A percentile compares a stretch with the other conserved stretches of the same genome.
These are phyloP conservation scores for Agrypnia vestita DNA, from an alignment of 1,140 invertebrate genomes.

Conservation along the genomic window DNA sequence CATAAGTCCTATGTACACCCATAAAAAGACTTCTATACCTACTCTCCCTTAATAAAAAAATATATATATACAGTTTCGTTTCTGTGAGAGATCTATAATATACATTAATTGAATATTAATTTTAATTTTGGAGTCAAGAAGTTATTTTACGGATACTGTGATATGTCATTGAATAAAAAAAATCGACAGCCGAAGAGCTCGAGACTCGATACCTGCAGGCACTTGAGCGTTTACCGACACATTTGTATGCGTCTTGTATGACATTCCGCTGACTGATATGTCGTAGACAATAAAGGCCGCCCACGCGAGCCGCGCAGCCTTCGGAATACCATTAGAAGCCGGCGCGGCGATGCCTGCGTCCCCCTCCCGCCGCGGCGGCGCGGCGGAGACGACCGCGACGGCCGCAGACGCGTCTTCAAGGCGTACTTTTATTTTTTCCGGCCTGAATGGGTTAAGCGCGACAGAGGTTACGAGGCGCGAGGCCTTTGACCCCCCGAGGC, in stretches of 20 bases:
- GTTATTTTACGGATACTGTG: too few species aligned
- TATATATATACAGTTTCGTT: too few species aligned
- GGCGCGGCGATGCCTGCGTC: background rate
- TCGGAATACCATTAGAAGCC: constrained; percentile 22
- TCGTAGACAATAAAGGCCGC: constrained; percentile 18
- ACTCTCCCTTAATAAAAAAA: too few species aligned
- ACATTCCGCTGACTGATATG: constrained; percentile 31
- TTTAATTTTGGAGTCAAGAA: too few species aligned
- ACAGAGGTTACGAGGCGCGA: constrained; percentile 17
- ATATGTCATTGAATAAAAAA: too few species aligned
- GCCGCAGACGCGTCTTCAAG: background rate
- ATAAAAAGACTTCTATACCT: too few species aligned
- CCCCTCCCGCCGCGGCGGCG: background rate
- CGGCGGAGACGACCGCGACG: background rate
- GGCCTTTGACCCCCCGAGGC: constrained; percentile 18
- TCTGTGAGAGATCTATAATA: too few species aligned
- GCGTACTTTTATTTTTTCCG: background rate
- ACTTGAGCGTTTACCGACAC: background rate
- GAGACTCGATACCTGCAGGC: too few species aligned
- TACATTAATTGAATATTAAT: too few species aligned
- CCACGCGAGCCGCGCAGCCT: constrained; percentile 13
- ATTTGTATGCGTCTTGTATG: constrained; percentile 32
- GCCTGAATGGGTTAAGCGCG: constrained; percentile 22
- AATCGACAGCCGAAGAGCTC: too few species aligned
- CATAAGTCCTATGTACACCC: too few species aligned